phyloP scores from a whole-genome alignment of 2,113 vertebrate species.

The Channa argus region DNA sequence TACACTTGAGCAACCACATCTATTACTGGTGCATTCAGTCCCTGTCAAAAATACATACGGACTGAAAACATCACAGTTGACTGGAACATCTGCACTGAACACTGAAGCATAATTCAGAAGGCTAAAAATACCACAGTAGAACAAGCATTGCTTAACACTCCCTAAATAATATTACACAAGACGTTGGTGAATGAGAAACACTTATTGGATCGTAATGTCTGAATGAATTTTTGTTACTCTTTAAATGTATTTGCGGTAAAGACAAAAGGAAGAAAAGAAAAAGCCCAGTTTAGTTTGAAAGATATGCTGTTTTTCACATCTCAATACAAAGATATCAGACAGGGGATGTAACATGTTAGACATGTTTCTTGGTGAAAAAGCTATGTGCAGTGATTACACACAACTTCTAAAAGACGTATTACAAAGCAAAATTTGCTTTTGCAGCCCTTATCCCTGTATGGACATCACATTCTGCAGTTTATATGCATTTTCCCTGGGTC shows the following conservation, averaged over 20 bases:
- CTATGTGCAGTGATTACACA: no score
- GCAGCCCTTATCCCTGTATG: no score
- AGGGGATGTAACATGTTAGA: no score
- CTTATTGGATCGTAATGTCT: conserved; percentile 28
- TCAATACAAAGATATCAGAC: no score
- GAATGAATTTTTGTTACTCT: conserved; percentile 15
- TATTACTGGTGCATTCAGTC: conserved; percentile 19
- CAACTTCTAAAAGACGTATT: no score
- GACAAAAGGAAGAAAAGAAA: background rate
- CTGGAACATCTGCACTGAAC: conserved; percentile 63
- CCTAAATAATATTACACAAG: conserved; percentile 62
- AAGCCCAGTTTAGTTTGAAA: background rate
- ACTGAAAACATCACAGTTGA: conserved; percentile 24
- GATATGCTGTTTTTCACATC: no score
- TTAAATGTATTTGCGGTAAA: no score
- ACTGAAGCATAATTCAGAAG: conserved; percentile 1
- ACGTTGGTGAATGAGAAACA: conserved; percentile 50
- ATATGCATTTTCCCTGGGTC: no score
- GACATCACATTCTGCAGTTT: no score
- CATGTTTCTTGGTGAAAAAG: no score
- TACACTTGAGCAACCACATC: conserved; percentile 7
- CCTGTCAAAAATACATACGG: conserved; percentile 18
- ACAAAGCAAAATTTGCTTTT: no score
- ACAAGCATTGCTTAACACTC: conserved; percentile 48
- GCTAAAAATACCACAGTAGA: conserved; percentile 59